Conservation (phyloP, 64 coral and sea anemone genomes). For the Astreopora myriophthalma region DNA sequence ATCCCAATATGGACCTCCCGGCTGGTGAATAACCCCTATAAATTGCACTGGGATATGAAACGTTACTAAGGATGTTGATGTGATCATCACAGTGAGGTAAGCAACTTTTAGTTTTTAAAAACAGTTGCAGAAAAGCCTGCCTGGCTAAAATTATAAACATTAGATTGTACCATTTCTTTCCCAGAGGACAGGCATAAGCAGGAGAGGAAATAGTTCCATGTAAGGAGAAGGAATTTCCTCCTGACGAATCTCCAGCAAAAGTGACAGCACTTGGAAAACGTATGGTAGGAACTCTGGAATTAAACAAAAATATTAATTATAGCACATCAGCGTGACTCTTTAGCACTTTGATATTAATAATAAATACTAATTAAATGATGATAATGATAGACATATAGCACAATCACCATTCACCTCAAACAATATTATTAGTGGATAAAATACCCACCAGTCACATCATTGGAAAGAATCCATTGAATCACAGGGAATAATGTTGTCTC, state of each 20-base stretch:
- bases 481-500: constrained; percentile 88
- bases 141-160: neutral
- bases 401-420: neutral
- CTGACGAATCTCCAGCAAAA: constrained; percentile 88
- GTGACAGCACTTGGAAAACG: constrained; percentile 96
- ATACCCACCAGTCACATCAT: constrained; percentile 90
- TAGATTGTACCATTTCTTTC: constrained; percentile 81
- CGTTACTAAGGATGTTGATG: too few species aligned
- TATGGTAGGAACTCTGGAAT: constrained; percentile 94
- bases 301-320: neutral
- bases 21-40: too few species aligned
- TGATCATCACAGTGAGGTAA: too few species aligned
- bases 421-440: neutral
- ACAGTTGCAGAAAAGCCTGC: too few species aligned
- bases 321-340: neutral
- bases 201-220: constrained; percentile 78
- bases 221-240: constrained; percentile 85
- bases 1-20: too few species aligned
- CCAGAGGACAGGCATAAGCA: constrained; percentile 85
- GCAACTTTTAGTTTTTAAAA: too few species aligned
- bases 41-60: too few species aligned
- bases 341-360: neutral
- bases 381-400: too few species aligned
- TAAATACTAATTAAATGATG: neutral
- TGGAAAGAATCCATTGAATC: constrained; percentile 82